These are phyloP conservation scores for Neomorphus geoffroyi DNA, from an alignment of 2,797 vertebrate genomes.

Conservation along the genomic window DNA sequence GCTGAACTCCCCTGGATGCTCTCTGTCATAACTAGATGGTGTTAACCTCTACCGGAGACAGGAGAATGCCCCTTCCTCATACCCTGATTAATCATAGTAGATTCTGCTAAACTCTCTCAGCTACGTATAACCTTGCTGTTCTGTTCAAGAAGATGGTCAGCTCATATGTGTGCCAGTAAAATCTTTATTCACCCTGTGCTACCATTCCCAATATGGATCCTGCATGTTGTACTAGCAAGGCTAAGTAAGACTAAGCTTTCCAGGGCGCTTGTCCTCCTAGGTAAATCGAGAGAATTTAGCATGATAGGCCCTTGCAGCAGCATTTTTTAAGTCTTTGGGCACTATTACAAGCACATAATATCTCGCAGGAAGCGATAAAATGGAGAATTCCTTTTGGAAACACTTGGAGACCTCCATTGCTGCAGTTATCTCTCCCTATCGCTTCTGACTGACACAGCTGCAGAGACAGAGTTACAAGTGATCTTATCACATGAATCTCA, in stretches of 20 bases:
- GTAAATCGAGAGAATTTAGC: background rate
- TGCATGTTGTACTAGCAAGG: background rate
- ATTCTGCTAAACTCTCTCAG: background rate
- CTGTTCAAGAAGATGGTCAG: background rate
- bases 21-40: background rate
- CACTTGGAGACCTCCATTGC: background rate
- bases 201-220: fast-evolving
- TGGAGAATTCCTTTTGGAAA: background rate
- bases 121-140: background rate
- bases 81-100: background rate
- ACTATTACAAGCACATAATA: background rate
- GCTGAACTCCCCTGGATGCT: background rate
- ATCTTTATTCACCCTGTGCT: background rate
- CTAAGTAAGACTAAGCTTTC: background rate
- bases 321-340: background rate
- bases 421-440: background rate
- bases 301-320: fast-evolving
- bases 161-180: background rate
- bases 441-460: background rate
- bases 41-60: background rate
- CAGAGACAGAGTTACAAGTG: background rate
- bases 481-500: background rate
- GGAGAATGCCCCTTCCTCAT: background rate
- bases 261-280: background rate
- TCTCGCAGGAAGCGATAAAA: background rate